phyloP scores from a whole-genome alignment of 1,140 invertebrate species.

The Cydia fagiglandana region DNA sequence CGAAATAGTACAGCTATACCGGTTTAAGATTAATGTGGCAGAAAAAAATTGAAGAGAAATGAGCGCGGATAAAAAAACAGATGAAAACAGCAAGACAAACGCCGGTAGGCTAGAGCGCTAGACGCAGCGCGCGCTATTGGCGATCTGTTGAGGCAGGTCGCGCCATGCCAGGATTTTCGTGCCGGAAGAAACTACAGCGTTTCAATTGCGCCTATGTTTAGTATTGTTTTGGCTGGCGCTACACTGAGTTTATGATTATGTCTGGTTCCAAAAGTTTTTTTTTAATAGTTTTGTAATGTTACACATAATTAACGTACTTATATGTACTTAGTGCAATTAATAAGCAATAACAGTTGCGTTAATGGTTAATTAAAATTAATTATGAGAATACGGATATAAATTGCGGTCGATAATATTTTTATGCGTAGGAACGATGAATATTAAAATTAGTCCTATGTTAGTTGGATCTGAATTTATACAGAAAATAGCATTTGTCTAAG shows the following conservation, averaged over 20 bases:
- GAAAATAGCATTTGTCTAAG: too few relatives aligned
- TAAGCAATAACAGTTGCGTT: conserved; percentile 1
- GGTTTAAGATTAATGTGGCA: too few relatives aligned
- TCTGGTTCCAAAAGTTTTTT: neutral
- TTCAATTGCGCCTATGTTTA: neutral
- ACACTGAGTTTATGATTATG: neutral
- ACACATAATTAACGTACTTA: neutral
- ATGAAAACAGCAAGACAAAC: neutral
- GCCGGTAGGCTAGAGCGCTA: neutral
- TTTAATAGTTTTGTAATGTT: neutral
- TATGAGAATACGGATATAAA: neutral
- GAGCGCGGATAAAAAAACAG: conserved; percentile 2
- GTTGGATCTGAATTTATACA: too few relatives aligned
- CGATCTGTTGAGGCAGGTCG: conserved; percentile 19
- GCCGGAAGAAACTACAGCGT: neutral
- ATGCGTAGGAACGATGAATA: neutral
- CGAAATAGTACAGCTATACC: neutral
- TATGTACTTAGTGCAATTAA: neutral
- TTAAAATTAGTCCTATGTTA: neutral
- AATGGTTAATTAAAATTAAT: neutral
- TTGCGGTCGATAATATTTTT: neutral
- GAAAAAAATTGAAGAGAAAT: neutral
- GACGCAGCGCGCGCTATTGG: conserved; percentile 1
- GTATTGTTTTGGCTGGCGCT: neutral
- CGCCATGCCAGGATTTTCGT: conserved; percentile 21